Evolutionary conservation across 1,140 invertebrate genomes (phyloP).

Genomic region (Propsilocerus akamusi): DNA sequence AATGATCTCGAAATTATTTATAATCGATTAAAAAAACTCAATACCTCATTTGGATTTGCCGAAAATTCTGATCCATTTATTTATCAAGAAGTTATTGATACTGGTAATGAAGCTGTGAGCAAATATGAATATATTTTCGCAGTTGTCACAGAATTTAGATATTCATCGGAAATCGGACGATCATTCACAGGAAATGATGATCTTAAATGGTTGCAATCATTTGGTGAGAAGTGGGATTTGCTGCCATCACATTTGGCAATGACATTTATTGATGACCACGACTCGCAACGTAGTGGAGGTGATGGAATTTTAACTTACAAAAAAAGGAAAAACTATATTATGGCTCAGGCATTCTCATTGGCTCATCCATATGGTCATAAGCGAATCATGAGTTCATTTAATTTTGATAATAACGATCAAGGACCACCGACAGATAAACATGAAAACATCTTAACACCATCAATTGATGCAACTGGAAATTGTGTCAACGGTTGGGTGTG

Average conservation of each 20-base stretch:
- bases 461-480: conserved; percentile 27
- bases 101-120: conserved; percentile 30
- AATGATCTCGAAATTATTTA: conserved; percentile 29
- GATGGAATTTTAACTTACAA: conserved; percentile 30
- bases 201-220: background rate
- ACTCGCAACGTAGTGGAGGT: conserved; percentile 25
- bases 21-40: conserved; percentile 28
- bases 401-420: conserved; percentile 23
- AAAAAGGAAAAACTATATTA: conserved; percentile 27
- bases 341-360: conserved; percentile 49
- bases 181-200: conserved; percentile 15
- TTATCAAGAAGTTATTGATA: conserved; percentile 55
- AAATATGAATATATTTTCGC: conserved; percentile 34
- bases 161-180: conserved; percentile 21
- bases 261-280: conserved; percentile 32
- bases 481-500: conserved; percentile 59
- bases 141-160: conserved; percentile 43
- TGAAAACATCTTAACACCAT: conserved; percentile 39
- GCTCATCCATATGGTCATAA: conserved; percentile 46
- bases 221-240: conserved; percentile 23
- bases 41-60: conserved; percentile 27
- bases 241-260: conserved; percentile 24
- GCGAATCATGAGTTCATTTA: conserved; percentile 47
- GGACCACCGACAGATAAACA: conserved; percentile 30
- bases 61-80: conserved; percentile 29